A percentile compares a stretch with the other conserved stretches of the same genome.
These are phyloP conservation scores for Pyrochroa serraticornis DNA, from an alignment of 2,888 invertebrate genomes.

Conservation along the genomic window DNA sequence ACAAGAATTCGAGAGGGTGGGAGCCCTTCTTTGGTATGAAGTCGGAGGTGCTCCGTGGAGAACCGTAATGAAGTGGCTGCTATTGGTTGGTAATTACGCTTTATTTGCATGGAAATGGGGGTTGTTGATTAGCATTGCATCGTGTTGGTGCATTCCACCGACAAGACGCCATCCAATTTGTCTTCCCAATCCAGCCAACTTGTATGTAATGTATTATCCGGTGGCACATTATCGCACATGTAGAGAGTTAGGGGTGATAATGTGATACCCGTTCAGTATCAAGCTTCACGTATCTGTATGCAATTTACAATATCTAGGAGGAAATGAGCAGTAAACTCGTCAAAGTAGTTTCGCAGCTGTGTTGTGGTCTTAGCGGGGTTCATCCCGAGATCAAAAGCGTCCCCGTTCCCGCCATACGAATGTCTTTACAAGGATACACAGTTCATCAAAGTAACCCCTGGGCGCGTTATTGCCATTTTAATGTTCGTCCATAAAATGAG, in stretches of 20 bases:
- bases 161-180: constrained; percentile 27
- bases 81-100: constrained; percentile 12
- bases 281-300: constrained; percentile 9
- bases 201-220: constrained; percentile 12
- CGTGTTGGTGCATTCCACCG: constrained; percentile 12
- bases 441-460: constrained; percentile 41
- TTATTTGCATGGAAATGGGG: constrained; percentile 23
- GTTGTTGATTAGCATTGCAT: constrained; percentile 15
- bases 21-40: too few relatives aligned
- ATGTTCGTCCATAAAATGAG: constrained; percentile 31
- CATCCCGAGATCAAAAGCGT: constrained; percentile 39
- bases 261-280: constrained; percentile 1
- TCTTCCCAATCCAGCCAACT: constrained; percentile 20
- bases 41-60: too few relatives aligned
- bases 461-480: constrained; percentile 40
- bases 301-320: constrained; percentile 20
- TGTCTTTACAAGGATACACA: constrained; percentile 37
- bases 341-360: constrained; percentile 36
- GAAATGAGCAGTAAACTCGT: constrained; percentile 37
- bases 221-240: constrained; percentile 18
- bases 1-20: too few relatives aligned
- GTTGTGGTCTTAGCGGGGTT: constrained; percentile 37
- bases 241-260: constrained; percentile 16
- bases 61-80: too few relatives aligned
- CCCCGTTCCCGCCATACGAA: constrained; percentile 20